These are phyloP conservation scores for Sprattus sprattus DNA, from an alignment of 2,113 vertebrate genomes.

Conservation along the genomic window DNA sequence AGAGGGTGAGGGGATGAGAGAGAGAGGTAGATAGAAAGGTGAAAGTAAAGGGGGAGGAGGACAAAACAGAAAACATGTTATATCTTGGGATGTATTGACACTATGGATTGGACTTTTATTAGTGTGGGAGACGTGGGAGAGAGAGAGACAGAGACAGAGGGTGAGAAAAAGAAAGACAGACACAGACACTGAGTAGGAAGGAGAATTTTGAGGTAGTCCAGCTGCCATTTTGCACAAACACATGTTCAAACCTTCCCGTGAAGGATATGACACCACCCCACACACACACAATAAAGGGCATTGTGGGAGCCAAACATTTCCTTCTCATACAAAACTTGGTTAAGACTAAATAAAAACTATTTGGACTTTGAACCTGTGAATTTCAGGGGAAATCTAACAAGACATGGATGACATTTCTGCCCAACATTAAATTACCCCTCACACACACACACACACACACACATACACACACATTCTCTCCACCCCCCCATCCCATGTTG, in stretches of 20 bases:
- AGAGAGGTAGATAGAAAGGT: slow-evolving; percentile 18
- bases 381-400: not conserved
- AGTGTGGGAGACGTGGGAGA: too few species aligned
- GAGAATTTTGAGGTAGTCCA: slow-evolving; percentile 64
- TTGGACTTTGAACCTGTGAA: not conserved
- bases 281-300: not conserved
- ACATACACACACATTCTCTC: slow-evolving; percentile 18
- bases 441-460: not conserved
- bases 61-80: not conserved
- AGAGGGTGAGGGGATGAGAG: not conserved
- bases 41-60: slow-evolving; percentile 23
- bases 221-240: slow-evolving; percentile 34
- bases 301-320: not conserved
- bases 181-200: not conserved
- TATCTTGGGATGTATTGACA: not conserved
- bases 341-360: not conserved
- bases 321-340: not conserved
- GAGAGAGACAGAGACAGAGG: not conserved
- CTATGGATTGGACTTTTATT: not conserved
- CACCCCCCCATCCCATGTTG: not conserved
- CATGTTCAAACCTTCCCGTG: not conserved
- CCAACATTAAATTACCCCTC: not conserved
- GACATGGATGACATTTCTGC: not conserved
- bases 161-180: not conserved
- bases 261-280: not conserved